Base-by-base conservation (phyloP, 2,797 vertebrate species). In the Myiotriccus ornatus region DNA sequence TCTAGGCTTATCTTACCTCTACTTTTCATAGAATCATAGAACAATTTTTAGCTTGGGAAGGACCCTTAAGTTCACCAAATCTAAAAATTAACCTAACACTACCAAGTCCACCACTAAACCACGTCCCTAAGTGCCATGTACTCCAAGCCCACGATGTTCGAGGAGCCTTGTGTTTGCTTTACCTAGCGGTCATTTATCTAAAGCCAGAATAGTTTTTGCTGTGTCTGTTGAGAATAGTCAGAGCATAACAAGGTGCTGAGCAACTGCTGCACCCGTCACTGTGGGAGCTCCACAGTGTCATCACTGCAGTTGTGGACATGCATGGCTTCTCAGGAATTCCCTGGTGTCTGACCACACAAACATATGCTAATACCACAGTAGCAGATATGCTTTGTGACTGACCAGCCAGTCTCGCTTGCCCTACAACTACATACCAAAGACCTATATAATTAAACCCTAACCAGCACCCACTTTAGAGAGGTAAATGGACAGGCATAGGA, bases 161-260 rank as follows among this genome's bases (percentile, higher is more conserved):
- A 71, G 59, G 11, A 77, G 53, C 22, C 20, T 59, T 10, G 2
- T 59, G 52, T 70, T 60, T 93, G 23, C 34, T 80, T 39, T 77
- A 68, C 8, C 14, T 60, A 35, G 34, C 0, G 3, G 55, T 76
- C 37, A 69, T 69, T 87, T 78, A 65, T 34, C 64, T 78, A 43
- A 28, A 85, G 60, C n/a, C 70, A 60, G 65, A 92, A 70, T 18
- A 68, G 17, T 50, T 68, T 50, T 68, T 59, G 25, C 15, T 13
- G 47, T 34, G 19, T 32, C 69, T 7, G 1, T 28, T 49, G 25
- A 89, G 50, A 73, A 81, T 4, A 55, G 47, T 88, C 89, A 94
- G 78, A 49, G 74, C 87, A 96, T 86, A 92, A 65, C 57, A 96
- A 91, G 69, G 62, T 68, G 46, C 92, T 95, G 92, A 94, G 79